A percentile compares a stretch with the other conserved stretches of the same genome.
Evolutionary conservation across 2,113 vertebrate genomes (phyloP).

Genomic region (Edolisoma coerulescens): DNA sequence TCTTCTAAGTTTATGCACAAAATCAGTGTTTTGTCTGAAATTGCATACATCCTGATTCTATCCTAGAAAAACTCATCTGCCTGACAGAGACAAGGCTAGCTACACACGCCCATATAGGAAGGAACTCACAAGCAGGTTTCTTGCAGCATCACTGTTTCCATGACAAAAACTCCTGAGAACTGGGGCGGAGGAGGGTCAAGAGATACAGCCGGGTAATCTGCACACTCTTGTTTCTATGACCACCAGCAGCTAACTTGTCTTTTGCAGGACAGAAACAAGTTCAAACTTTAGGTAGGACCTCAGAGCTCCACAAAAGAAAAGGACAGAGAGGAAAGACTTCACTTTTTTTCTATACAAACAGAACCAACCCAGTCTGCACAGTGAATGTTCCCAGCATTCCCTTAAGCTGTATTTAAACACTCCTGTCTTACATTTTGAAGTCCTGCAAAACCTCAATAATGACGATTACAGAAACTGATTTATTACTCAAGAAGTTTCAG

Average conservation of each 20-base stretch:
- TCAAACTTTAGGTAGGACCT: neutral
- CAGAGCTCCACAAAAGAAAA: neutral
- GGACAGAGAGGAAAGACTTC: neutral
- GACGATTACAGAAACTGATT: neutral
- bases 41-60: neutral
- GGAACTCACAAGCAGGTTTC: neutral
- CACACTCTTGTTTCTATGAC: neutral
- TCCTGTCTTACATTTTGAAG: neutral
- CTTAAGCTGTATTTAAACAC: neutral
- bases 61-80: neutral
- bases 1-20: neutral
- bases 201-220: neutral
- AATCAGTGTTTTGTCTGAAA: neutral
- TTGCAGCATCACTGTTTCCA: neutral
- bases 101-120: fast-evolving
- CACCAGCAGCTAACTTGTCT: neutral
- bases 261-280: neutral
- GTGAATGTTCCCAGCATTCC: neutral
- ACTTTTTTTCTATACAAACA: neutral
- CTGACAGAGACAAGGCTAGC: neutral
- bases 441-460: neutral
- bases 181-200: neutral
- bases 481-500: neutral
- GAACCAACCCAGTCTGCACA: neutral
- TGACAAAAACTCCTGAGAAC: neutral